Base-by-base conservation (phyloP, 2,113 vertebrate genomes). In the Archilochus colubris region DNA sequence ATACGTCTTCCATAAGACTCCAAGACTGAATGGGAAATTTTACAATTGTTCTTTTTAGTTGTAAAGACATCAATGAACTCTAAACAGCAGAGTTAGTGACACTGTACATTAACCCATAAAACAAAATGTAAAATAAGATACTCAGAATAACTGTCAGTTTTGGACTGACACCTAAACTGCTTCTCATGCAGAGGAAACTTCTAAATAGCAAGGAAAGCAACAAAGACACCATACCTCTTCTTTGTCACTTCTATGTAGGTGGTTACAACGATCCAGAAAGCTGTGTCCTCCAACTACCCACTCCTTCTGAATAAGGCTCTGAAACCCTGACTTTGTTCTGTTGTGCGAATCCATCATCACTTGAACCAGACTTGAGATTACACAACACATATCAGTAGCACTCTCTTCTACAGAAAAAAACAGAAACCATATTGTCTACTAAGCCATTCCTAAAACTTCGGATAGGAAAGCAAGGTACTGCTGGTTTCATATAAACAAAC, bases 291-390 rank as follows among this genome's bases (percentile, higher is more conserved):
- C 99, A 85, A 97, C 94, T 75, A 99, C 91, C 99, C 99, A 99
- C 70, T 99, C 99, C 93, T 99, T 99, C 88, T 99, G 98, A 91
- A 99, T 87, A 48, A 99, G 98, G 92, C 98, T 98, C 96, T 99
- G 98, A 97, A 99, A 99, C 20, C 98, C 98, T 24, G 81, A 69
- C 66, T 97, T 97, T 38, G 98, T 99, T 89, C 98, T 97, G 94
- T 96, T 98, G 95, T 98, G 93, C 7, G 98, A 97, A 92, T 99
- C 99, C 97, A 99, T 98, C 98, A 99, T 99, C 82, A 99, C 97
- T 98, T 99, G 99, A 87, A 98, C 98, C 92, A 99, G 97, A 64
- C 98, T 98, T 14, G 98, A 98, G 38, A 99, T 89, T 18, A 99
- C 95, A 93, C 98, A 99, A 97, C 98, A 99, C 82, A 99, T 95